Base-by-base conservation (phyloP, 2,888 invertebrate genomes). In the Campaea margaritaria region DNA sequence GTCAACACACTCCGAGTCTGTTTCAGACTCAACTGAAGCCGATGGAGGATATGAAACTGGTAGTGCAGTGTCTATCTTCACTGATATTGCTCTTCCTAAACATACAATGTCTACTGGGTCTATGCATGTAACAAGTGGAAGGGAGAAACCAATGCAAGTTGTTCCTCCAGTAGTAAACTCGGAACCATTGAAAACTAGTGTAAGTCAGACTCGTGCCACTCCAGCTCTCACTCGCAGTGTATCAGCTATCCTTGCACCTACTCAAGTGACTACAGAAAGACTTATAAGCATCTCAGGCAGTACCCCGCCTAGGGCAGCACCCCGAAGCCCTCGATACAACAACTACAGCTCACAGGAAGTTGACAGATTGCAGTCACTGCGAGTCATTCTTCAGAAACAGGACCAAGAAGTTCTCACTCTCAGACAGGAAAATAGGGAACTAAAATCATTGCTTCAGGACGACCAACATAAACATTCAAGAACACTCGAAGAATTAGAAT, bases 21-120 rank as follows among this genome's bases (percentile, higher is more conserved):
- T 67, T 46, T 71, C 74, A 14, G 83, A 86, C 52, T 79, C 82
- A 0, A 77, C 75, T 2, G 90, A 91, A 49, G 78, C 72, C 68
- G 91, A 92, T 74, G 72, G 85, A 45, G 91, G 91, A 0, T 92
- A 92, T 73, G 91, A 91, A 76, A 91, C 91, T 38, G 86, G 87
- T 2, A 92, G 91, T 69, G 73, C 83, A 56, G 80, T 80, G 14
- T 90, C 91, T 13, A 74, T 78, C 0, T 72, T 80, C n/a, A 83
- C 81, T 11, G 90, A 80, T 67, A 71, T 78, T 39, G 73, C 68
- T 16, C 76, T 77, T 16, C 83, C 84, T 0, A 89, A 84, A 69
- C 83, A 85, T 28, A 79, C 84, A 0, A 54, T 80, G 43, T 88
- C 87, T 46, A 68, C 76, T n/a, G 83, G 81, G 2, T 81, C 84